Percentiles rank a stretch among this genome's conserved stretches.
These are phyloP conservation scores for Dolichomitus sp. DNA, from an alignment of 2,888 invertebrate species.

Conservation along the genomic window DNA sequence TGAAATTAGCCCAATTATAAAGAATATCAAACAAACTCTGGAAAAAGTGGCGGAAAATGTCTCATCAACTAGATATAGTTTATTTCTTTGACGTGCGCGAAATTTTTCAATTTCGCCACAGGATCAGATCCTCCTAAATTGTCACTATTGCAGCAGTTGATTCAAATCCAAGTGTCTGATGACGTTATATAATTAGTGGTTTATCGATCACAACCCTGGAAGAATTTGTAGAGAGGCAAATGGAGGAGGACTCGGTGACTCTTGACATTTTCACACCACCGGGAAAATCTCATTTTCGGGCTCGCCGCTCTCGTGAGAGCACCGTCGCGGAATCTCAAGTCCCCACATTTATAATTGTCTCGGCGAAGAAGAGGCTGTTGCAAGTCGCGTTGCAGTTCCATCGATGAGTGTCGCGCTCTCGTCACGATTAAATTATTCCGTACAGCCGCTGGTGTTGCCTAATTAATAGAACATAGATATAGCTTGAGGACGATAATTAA, in stretches of 20 bases:
- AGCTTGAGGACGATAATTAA: conserved; percentile 33
- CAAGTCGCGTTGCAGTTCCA: conserved; percentile 8
- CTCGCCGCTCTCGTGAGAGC: conserved; percentile 40
- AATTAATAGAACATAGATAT: conserved; percentile 38
- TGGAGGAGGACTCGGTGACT: conserved; percentile 10
- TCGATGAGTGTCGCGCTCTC: conserved; percentile 22
- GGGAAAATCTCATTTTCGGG: conserved; percentile 28
- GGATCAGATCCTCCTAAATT: background rate
- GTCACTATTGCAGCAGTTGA: background rate
- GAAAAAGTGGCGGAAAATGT: no score
- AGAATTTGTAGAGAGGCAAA: background rate
- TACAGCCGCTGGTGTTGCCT: conserved; percentile 19
- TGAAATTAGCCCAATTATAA: no score
- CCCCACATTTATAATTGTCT: conserved; percentile 45
- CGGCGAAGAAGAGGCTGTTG: conserved; percentile 1
- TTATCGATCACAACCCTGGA: conserved; percentile 12
- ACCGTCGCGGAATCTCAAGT: conserved; percentile 13
- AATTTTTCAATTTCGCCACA: background rate
- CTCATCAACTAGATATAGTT: no score
- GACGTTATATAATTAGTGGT: conserved; percentile 2
- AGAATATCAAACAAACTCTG: no score
- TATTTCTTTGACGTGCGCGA: no score
- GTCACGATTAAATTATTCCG: conserved; percentile 12
- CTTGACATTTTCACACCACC: conserved; percentile 56
- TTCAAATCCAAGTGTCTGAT: background rate